Base-by-base conservation (phyloP, 2,797 vertebrate genomes). In the Sebastes minor region DNA sequence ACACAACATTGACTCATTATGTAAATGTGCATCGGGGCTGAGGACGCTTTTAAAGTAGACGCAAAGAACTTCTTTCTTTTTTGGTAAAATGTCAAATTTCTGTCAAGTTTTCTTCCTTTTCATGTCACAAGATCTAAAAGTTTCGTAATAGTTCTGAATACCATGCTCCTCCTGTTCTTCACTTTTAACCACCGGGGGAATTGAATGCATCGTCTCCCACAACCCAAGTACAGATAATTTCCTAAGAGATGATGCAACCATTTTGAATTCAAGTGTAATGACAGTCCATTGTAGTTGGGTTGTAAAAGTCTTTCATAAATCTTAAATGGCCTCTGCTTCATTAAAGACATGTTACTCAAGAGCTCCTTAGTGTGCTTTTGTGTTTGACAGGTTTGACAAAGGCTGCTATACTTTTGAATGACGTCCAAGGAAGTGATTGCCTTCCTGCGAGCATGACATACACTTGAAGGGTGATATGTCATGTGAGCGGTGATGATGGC, bases 221-320 rank as follows among this genome's bases (percentile, higher is more conserved):
- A 86, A 79, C 80, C 75, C 71, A 65, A 85, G 74, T 30, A 35
- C 74, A 78, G 82, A 91, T 88, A 63, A 55, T 88, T 92, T 91
- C 85, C 88, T 87, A 52, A 85, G 75, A 87, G 85, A 74, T 95
- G 94, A 95, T 92, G 94, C 92, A 95, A 95, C 73, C 82, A 56
- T 86, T 85, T 80, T 86, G 81, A 92, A 88, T 93, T 83, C 71
- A 25, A 86, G 90, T 91, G 94, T 91, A 95, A 95, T 75, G 87
- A 85, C 85, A 84, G 64, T 71, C 76, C 84, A 88, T 94, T 94
- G 93, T 92, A 91, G 86, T 79, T 33, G 78, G 81, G 77, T 80
- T 84, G 82, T 74, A 85, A 90, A 83, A 81, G 55, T 14, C 75
- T 86, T 86, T 92, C 86, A 91, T 91, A 68, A 89, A 91, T 89